A percentile compares a stretch with the other conserved stretches of the same genome.
phyloP scores from a whole-genome alignment of 2,888 invertebrate genomes.

The Ypsolopha scabrella region DNA sequence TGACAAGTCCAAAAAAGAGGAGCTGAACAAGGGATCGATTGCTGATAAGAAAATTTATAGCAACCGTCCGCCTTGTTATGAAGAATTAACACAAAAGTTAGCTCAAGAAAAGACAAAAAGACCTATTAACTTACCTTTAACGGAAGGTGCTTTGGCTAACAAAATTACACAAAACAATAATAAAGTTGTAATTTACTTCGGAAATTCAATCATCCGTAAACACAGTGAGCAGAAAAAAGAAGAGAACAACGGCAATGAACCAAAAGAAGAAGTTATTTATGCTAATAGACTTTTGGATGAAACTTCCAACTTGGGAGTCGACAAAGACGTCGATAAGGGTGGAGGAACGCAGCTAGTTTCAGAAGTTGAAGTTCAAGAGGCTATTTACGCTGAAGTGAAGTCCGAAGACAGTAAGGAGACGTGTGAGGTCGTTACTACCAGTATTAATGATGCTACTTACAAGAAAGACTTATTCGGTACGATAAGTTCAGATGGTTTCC shows the following conservation, averaged over 20 bases:
- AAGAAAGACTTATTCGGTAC: constrained; percentile 54
- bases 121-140: constrained; percentile 32
- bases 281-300: constrained; percentile 49
- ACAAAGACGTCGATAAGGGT: constrained; percentile 41
- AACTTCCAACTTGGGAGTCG: constrained; percentile 37
- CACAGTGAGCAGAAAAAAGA: constrained; percentile 59
- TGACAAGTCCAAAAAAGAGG: constrained; percentile 46
- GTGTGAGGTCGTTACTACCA: constrained; percentile 26
- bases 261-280: constrained; percentile 55
- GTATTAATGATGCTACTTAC: constrained; percentile 50
- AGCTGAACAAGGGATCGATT: constrained; percentile 28
- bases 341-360: constrained; percentile 43
- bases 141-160: constrained; percentile 43
- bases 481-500: constrained; percentile 63
- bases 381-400: constrained; percentile 55
- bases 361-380: constrained; percentile 53
- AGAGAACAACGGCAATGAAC: constrained; percentile 27
- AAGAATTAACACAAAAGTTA: constrained; percentile 52
- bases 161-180: constrained; percentile 67
- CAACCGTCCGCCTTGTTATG: constrained; percentile 60
- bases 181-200: constrained; percentile 81
- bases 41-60: constrained; percentile 46
- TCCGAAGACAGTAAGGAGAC: constrained; percentile 27
- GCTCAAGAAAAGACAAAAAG: constrained; percentile 63
- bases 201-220: constrained; percentile 72